phyloP scores from a whole-genome alignment of 2,113 vertebrate genomes.

The Potamarius usumacintae region DNA sequence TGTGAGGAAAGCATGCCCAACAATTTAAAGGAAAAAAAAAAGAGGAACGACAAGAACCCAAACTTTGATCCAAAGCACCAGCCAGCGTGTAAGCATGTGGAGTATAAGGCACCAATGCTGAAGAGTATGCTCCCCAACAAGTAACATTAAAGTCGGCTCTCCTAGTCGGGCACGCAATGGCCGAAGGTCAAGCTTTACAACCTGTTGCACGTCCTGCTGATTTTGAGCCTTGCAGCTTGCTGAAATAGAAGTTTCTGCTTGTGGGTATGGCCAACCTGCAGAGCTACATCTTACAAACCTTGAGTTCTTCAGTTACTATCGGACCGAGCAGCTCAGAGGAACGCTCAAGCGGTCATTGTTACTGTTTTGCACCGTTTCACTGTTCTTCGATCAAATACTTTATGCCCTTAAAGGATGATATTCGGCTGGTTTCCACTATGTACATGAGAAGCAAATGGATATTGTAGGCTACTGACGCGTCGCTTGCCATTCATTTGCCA shows the following conservation, averaged over 20 bases:
- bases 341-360: not conserved
- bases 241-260: conserved; percentile 5
- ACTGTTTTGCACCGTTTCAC: not conserved
- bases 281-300: not conserved
- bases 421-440: not conserved
- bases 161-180: conserved; percentile 43
- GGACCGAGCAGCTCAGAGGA: not conserved
- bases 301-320: not conserved
- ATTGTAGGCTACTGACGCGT: not conserved
- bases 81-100: conserved; percentile 81
- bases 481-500: not conserved
- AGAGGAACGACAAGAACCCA: conserved; percentile 58
- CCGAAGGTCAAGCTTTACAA: not conserved
- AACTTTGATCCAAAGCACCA: conserved; percentile 78
- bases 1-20: conserved; percentile 62
- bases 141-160: conserved; percentile 66
- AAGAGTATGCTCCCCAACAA: conserved; percentile 75
- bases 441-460: not conserved
- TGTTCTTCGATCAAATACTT: not conserved
- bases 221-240: not conserved
- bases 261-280: not conserved
- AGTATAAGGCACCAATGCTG: conserved; percentile 83
- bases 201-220: not conserved
- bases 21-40: conserved; percentile 16
- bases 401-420: not conserved